Conservation (phyloP, 2,113 vertebrate genomes). For the Melozone crissalis region DNA sequence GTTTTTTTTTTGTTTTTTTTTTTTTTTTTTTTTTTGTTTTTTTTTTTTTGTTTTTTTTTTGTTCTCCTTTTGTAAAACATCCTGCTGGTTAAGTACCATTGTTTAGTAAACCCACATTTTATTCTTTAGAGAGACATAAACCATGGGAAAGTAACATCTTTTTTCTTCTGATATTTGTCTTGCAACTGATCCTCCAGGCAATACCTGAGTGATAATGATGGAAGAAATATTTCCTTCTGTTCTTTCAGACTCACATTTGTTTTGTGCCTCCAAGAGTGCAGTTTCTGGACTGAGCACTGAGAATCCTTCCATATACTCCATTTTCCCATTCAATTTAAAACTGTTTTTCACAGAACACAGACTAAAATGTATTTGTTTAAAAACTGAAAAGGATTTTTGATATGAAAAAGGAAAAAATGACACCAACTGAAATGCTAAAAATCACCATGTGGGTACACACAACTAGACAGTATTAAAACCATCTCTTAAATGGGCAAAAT, state of each 20-base stretch:
- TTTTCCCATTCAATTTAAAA: not conserved
- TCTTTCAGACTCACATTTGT: not conserved
- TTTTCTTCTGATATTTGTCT: not conserved
- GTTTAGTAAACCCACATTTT: not conserved
- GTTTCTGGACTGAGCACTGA: not conserved
- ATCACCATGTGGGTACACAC: rapidly evolving
- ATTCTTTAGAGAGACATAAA: not conserved
- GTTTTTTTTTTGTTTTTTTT: too few relatives aligned
- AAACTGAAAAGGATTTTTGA: not conserved
- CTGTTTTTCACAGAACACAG: not conserved
- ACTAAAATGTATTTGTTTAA: not conserved
- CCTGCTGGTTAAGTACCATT: not conserved
- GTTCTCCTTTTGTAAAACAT: not conserved
- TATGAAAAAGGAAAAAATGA: not conserved
- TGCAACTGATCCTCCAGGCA: not conserved
- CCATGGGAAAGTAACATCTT: not conserved
- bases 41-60: not conserved
- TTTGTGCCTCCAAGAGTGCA: not conserved
- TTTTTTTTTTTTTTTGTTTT: too few relatives aligned
- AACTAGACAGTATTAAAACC: not conserved
- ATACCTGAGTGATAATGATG: not conserved
- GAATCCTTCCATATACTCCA: not conserved
- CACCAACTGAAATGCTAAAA: not conserved
- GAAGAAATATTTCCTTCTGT: not conserved
- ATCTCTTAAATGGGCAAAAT: not conserved